phyloP scores from a whole-genome alignment of 2,797 vertebrate genomes.

The Pagetopsis macropterus region DNA sequence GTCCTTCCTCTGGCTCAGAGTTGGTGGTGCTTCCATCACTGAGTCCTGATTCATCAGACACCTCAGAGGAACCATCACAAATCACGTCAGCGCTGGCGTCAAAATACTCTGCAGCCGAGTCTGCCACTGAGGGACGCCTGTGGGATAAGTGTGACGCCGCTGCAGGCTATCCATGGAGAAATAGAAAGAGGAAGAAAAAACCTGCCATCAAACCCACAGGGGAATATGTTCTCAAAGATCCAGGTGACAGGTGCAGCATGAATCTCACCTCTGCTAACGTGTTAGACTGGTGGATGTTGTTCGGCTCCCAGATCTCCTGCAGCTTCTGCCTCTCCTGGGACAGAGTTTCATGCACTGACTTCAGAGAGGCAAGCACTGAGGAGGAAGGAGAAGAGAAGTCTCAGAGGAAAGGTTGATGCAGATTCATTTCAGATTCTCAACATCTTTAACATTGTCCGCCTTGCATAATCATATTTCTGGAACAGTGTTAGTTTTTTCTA shows the following conservation, averaged over 20 bases:
- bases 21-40: constrained; percentile 90
- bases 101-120: constrained; percentile 91
- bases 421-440: background rate
- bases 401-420: background rate
- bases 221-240: background rate
- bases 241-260: background rate
- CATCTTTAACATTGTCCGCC: too few relatives aligned
- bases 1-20: constrained; percentile 86
- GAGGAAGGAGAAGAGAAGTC: background rate
- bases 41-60: constrained; percentile 87
- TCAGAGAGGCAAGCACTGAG: constrained; percentile 84
- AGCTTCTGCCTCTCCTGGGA: constrained; percentile 85
- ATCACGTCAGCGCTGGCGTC: constrained; percentile 90
- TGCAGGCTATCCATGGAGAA: constrained; percentile 55
- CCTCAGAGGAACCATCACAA: constrained; percentile 87
- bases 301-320: constrained; percentile 80
- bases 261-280: constrained; percentile 71
- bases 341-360: constrained; percentile 87
- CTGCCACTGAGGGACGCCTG: constrained; percentile 85
- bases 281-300: constrained; percentile 62
- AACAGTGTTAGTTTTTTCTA: background rate
- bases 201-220: background rate
- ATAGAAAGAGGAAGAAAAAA: background rate
- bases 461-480: background rate
- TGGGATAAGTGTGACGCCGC: constrained; percentile 69